Evolutionary conservation across 2,888 invertebrate species (phyloP).

Genomic region (Polietes domitor): DNA sequence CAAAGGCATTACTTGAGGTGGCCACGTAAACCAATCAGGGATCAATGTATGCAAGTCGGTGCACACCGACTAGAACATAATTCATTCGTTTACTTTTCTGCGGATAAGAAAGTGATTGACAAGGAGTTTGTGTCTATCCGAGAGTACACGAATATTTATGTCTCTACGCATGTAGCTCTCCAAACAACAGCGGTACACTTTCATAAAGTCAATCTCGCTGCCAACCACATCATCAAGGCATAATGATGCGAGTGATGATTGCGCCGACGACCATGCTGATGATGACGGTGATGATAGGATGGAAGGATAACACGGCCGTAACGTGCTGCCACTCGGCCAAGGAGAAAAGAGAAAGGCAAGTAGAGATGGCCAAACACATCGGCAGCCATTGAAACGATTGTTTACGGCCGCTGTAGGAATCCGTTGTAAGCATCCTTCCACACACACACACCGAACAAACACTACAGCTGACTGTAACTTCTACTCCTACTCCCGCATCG

Average conservation of each 20-base stretch:
- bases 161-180: not conserved
- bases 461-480: too few relatives aligned
- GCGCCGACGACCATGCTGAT: not conserved
- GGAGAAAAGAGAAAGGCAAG: not conserved
- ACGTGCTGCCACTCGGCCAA: not conserved
- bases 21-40: too few relatives aligned
- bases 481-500: not conserved
- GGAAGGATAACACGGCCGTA: not conserved
- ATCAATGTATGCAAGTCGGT: not conserved
- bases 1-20: too few relatives aligned
- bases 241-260: not conserved
- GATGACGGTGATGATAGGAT: not conserved
- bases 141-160: slow-evolving; percentile 33
- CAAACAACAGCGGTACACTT: slow-evolving; percentile 12
- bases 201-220: slow-evolving; percentile 40
- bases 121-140: not conserved
- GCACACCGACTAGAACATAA: not conserved
- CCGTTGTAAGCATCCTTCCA: not conserved
- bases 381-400: not conserved
- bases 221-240: not conserved
- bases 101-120: slow-evolving; percentile 39
- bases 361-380: slow-evolving; percentile 23
- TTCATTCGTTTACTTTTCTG: slow-evolving; percentile 5
- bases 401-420: slow-evolving; percentile 27
- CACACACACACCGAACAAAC: not conserved